These are phyloP conservation scores for Spilarctia lutea DNA, from an alignment of 2,888 invertebrate species.

Conservation along the genomic window DNA sequence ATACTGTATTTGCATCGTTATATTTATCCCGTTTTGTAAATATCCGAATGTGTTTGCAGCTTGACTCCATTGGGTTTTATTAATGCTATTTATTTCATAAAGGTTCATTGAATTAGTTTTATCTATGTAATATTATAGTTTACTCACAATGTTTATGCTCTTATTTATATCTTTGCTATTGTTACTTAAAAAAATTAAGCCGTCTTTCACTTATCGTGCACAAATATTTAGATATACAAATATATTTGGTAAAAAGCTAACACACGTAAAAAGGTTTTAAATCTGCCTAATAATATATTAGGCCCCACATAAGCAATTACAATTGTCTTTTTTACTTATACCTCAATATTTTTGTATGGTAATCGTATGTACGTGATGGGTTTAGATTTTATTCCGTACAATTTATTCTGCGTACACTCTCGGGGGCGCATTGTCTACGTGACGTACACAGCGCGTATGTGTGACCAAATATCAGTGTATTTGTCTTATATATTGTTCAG, in stretches of 20 bases:
- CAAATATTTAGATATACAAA: too few relatives aligned
- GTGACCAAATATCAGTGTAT: conserved; percentile 21
- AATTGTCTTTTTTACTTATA: conserved; percentile 27
- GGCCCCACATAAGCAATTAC: conserved; percentile 11
- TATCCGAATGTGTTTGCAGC: not conserved
- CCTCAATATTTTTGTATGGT: conserved; percentile 57
- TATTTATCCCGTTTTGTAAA: not conserved
- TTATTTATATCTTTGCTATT: too few relatives aligned
- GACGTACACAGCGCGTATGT: conserved; percentile 12
- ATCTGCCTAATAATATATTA: not conserved
- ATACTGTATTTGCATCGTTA: not conserved
- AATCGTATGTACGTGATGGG: conserved; percentile 54
- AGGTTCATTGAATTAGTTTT: not conserved
- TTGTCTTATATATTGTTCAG: conserved; percentile 12
- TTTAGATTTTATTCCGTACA: conserved; percentile 59
- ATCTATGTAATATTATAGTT: not conserved
- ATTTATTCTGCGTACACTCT: conserved; percentile 62
- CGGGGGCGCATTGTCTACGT: conserved; percentile 50
- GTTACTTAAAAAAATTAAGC: too few relatives aligned
- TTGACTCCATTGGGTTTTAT: not conserved
- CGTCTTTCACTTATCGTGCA: not conserved
- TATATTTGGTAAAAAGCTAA: not conserved
- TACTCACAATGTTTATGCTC: too few relatives aligned
- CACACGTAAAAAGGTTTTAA: not conserved
- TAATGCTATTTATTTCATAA: not conserved